Percentiles rank a stretch among this genome's conserved stretches.
Conservation (phyloP, 1,140 invertebrate species). For the Hypothenemus hampei region DNA sequence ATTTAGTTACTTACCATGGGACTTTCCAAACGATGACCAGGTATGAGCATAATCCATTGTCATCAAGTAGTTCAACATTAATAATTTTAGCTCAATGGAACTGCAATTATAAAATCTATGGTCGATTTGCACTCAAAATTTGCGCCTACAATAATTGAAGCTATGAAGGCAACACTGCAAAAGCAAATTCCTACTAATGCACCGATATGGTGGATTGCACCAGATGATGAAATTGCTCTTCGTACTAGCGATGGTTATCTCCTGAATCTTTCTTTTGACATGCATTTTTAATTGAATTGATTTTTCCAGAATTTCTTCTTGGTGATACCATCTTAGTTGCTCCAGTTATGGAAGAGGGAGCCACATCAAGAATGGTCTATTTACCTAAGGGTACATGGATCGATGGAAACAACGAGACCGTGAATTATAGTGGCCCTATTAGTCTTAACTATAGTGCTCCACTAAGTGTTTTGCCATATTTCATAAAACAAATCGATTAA, state of each 20-base stretch:
- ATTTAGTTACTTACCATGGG: slow-evolving; percentile 85
- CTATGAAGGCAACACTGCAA: slow-evolving; percentile 55
- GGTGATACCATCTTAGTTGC: slow-evolving; percentile 78
- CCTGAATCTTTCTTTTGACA: too few species aligned
- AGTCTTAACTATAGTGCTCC: slow-evolving; percentile 66
- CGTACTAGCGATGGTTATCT: slow-evolving; percentile 59
- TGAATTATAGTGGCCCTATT: slow-evolving; percentile 54
- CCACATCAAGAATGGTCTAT: slow-evolving; percentile 65
- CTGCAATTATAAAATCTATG: not conserved
- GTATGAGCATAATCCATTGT: too few species aligned
- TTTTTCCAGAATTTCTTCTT: too few species aligned
- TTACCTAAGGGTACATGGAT: slow-evolving; percentile 67
- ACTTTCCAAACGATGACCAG: too few species aligned
- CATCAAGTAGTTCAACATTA: too few species aligned
- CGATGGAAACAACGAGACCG: slow-evolving; percentile 48
- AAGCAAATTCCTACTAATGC: slow-evolving; percentile 72
- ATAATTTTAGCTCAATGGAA: too few species aligned
- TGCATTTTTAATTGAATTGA: too few species aligned
- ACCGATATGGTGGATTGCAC: slow-evolving; percentile 88
- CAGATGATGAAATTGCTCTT: slow-evolving; percentile 50
- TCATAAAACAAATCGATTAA: slow-evolving; percentile 47
- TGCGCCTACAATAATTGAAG: slow-evolving; percentile 56
- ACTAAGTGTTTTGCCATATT: slow-evolving; percentile 62
- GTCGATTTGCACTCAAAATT: slow-evolving; percentile 65
- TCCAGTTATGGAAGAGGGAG: slow-evolving; percentile 67